Conservation (phyloP, 2,888 invertebrate species). For the Alsophila aescularia region DNA sequence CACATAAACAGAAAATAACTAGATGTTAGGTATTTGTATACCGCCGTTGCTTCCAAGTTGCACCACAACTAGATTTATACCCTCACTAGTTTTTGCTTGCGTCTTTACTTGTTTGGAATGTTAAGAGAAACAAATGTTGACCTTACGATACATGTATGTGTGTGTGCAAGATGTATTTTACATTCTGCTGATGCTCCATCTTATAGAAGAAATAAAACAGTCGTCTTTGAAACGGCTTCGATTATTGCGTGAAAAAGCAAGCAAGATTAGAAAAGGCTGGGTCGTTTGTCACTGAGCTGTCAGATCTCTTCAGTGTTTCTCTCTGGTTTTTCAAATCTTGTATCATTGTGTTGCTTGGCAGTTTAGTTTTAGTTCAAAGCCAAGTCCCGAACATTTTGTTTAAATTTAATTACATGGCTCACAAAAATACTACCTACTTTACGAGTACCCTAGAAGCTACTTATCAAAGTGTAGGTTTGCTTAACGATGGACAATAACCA, state of each 20-base stretch:
- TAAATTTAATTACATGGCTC: too few relatives aligned
- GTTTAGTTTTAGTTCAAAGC: too few relatives aligned
- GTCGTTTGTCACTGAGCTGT: slow-evolving; percentile 1
- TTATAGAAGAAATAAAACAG: slow-evolving; percentile 8
- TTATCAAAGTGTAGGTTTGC: too few relatives aligned
- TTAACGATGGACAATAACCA: too few relatives aligned
- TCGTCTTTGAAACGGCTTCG: background rate
- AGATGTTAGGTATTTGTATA: too few relatives aligned
- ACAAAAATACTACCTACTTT: too few relatives aligned
- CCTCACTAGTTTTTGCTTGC: slow-evolving; percentile 61
- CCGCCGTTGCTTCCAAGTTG: slow-evolving; percentile 26
- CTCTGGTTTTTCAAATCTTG: background rate
- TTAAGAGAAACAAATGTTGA: slow-evolving; percentile 61
- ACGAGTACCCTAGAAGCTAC: too few relatives aligned
- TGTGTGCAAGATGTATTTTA: slow-evolving; percentile 11
- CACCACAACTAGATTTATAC: slow-evolving; percentile 52
- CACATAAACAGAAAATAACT: too few relatives aligned
- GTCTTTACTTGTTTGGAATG: slow-evolving; percentile 63
- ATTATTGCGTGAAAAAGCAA: slow-evolving; percentile 5
- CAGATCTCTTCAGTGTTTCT: background rate
- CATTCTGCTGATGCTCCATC: slow-evolving; percentile 15
- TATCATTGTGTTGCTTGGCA: too few relatives aligned
- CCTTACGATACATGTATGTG: slow-evolving; percentile 36
- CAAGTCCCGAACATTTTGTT: too few relatives aligned
- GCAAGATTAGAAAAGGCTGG: slow-evolving; percentile 8